phyloP scores from a whole-genome alignment of 2,797 vertebrate species.

The Melanotaenia boesemani region DNA sequence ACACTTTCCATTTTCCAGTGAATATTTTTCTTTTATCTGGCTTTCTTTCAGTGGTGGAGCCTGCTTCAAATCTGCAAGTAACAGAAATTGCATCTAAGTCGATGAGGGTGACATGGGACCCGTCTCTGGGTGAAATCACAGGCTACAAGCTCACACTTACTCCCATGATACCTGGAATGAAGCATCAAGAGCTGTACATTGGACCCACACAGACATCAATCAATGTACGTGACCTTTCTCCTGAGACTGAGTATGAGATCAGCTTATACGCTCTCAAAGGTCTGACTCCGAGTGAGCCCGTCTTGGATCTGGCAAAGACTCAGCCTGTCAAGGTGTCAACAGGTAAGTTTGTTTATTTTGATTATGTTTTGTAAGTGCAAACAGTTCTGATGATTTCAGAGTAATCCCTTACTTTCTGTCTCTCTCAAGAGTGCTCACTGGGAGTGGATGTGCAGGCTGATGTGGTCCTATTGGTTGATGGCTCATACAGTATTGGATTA shows the following conservation, averaged over 20 bases:
- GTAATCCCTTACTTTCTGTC: conserved; percentile 47
- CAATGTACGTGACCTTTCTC: conserved; percentile 93
- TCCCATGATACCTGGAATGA: conserved; percentile 91
- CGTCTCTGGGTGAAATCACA: conserved; percentile 89
- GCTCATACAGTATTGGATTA: conserved; percentile 98
- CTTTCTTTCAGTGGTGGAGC: conserved; percentile 87
- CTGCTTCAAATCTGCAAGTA: conserved; percentile 91
- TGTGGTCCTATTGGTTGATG: conserved; percentile 96
- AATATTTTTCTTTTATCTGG: conserved; percentile 12
- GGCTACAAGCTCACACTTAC: conserved; percentile 93
- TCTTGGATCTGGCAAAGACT: conserved; percentile 93
- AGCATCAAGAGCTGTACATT: conserved; percentile 91
- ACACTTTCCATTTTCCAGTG: not conserved
- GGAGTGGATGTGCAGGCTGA: conserved; percentile 98
- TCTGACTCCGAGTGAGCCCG: conserved; percentile 90
- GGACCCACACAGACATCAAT: conserved; percentile 89
- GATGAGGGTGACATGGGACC: conserved; percentile 92
- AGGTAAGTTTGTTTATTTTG: conserved; percentile 82
- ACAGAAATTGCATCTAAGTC: conserved; percentile 94
- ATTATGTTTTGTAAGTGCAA: not conserved
- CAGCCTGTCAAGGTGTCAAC: conserved; percentile 94
- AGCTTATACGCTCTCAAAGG: conserved; percentile 93
- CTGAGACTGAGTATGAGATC: conserved; percentile 96
- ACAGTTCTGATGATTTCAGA: not conserved
- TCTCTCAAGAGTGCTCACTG: conserved; percentile 92